phyloP scores from a whole-genome alignment of 2,113 vertebrate species.

The rat (Rattus norvegicus) region DNA sequence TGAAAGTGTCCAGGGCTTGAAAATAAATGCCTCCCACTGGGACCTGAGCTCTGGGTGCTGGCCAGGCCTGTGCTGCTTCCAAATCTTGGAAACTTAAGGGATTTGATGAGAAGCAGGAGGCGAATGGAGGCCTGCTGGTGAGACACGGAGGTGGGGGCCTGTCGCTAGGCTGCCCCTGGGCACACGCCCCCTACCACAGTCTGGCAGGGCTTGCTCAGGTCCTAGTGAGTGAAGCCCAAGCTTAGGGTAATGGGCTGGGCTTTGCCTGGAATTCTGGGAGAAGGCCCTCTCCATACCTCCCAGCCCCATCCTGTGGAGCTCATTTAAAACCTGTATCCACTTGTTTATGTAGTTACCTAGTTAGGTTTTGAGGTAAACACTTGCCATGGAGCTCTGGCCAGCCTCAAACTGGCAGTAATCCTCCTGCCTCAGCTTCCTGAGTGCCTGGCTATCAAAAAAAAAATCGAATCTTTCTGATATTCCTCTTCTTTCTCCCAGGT shows the following conservation, averaged over 20 bases:
- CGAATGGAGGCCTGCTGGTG: too few relatives aligned
- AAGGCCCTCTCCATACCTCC: background rate
- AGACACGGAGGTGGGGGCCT: background rate
- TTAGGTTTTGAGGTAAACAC: background rate
- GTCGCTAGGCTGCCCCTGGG: background rate
- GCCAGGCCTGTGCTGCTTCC: too few relatives aligned
- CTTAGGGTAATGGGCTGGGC: background rate
- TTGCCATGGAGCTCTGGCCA: background rate
- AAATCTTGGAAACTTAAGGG: background rate
- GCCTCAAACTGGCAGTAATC: background rate
- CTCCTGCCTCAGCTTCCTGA: background rate
- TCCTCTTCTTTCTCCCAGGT: background rate
- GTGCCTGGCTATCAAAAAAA: background rate
- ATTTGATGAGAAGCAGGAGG: background rate
- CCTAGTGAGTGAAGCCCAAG: background rate
- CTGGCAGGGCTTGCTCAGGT: background rate
- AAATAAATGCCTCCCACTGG: background rate
- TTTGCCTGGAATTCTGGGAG: background rate
- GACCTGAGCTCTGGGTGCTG: background rate
- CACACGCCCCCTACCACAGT: background rate
- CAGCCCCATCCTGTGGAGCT: background rate
- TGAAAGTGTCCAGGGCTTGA: background rate
- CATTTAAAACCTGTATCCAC: background rate
- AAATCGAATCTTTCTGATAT: background rate
- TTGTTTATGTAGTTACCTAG: background rate